These are phyloP conservation scores for Tyrannus savana DNA, from an alignment of 2,113 vertebrate genomes.

Conservation along the genomic window DNA sequence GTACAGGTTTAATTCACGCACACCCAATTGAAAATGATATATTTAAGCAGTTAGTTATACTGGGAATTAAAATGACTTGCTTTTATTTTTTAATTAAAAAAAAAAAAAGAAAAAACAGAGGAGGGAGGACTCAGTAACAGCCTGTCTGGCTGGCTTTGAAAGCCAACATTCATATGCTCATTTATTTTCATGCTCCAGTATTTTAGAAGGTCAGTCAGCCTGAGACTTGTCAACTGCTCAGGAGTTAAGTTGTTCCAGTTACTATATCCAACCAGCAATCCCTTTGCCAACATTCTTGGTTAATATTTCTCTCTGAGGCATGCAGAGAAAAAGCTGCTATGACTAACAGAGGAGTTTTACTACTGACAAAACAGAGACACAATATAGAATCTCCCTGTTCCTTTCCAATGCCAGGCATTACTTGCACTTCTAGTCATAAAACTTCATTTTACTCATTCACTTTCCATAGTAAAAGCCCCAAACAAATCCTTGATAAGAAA, in stretches of 20 bases:
- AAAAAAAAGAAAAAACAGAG: neutral
- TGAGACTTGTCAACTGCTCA: constrained; percentile 7
- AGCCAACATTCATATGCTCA: constrained; percentile 9
- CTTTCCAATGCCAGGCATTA: neutral
- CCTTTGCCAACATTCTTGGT: constrained; percentile 21
- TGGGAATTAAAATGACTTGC: constrained; percentile 2
- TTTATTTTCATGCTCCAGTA: constrained; percentile 45
- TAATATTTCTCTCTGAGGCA: constrained; percentile 42
- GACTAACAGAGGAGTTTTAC: neutral
- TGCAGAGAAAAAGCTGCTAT: neutral
- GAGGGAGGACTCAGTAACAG: neutral
- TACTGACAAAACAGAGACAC: neutral
- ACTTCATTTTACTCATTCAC: neutral
- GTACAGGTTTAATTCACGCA: neutral
- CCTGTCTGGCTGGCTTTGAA: neutral
- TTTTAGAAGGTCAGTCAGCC: constrained; percentile 37
- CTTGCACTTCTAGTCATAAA: neutral
- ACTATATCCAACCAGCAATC: constrained; percentile 10
- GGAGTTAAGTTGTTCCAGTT: constrained; percentile 26
- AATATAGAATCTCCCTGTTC: neutral
- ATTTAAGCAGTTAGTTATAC: neutral
- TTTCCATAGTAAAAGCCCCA: neutral
- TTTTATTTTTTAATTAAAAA: constrained; percentile 19
- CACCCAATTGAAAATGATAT: neutral
- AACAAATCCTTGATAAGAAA: neutral